phyloP scores from a whole-genome alignment of 2,113 vertebrate species.

The Bombycilla garrulus region DNA sequence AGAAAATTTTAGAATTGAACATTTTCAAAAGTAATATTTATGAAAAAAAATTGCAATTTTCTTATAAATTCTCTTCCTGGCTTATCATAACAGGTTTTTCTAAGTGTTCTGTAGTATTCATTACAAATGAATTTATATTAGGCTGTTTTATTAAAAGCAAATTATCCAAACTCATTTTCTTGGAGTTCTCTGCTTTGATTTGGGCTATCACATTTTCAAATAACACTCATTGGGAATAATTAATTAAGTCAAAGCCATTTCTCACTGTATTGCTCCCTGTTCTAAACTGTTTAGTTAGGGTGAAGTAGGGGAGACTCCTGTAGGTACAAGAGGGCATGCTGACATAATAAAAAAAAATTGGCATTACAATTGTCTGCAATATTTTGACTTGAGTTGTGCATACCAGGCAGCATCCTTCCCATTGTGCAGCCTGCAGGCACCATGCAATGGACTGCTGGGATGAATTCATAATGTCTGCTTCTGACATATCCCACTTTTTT shows the following conservation, averaged over 20 bases:
- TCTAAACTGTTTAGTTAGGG: background rate
- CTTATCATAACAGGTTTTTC: background rate
- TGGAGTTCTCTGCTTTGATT: background rate
- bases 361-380: background rate
- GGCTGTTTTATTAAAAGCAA: background rate
- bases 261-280: background rate
- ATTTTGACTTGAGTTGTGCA: background rate
- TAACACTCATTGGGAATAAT: background rate
- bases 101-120: background rate
- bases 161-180: background rate
- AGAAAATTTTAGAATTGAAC: background rate
- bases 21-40: background rate
- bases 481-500: background rate
- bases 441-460: rapidly evolving
- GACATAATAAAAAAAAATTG: background rate
- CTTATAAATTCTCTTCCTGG: background rate
- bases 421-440: rapidly evolving
- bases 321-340: background rate
- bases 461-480: background rate
- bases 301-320: background rate
- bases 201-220: background rate
- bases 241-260: background rate
- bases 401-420: background rate
- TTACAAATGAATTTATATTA: background rate
- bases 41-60: background rate